Conservation (phyloP, 1,140 invertebrate species). For the Anadara kagoshimensis region DNA sequence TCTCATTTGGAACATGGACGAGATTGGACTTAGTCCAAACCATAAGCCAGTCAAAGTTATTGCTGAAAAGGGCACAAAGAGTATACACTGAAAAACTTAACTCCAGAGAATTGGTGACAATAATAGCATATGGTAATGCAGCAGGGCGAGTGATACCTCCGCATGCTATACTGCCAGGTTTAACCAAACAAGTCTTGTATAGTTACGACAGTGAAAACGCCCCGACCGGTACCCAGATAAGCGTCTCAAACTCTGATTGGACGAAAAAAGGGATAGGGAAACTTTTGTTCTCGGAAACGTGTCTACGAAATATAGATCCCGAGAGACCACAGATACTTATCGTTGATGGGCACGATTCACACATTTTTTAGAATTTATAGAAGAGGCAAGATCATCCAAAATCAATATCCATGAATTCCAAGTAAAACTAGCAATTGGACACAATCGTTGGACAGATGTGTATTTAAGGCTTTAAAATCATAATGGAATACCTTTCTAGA, state of each 20-base stretch:
- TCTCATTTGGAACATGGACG: constrained; percentile 47
- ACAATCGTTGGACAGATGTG: constrained; percentile 23
- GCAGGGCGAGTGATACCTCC: constrained; percentile 13
- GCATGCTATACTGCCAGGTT: constrained; percentile 22
- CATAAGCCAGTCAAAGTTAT: constrained; percentile 41
- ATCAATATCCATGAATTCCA: constrained; percentile 11
- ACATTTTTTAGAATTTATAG: constrained; percentile 23
- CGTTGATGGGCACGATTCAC: constrained; percentile 23
- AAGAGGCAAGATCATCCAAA: constrained; percentile 1
- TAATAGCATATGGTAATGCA: constrained; percentile 21
- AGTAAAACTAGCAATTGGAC: constrained; percentile 31
- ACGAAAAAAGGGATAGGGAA: constrained; percentile 28
- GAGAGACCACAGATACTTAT: constrained; percentile 21
- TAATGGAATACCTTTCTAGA: constrained; percentile 15
- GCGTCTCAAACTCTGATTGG: constrained; percentile 17
- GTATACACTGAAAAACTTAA: constrained; percentile 8
- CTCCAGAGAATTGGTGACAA: constrained; percentile 12
- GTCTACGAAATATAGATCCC: constrained; percentile 16
- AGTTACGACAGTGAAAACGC: constrained; percentile 11
- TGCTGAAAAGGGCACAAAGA: too few species aligned
- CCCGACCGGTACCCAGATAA: neutral
- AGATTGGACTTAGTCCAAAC: constrained; percentile 42
- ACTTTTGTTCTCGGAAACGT: constrained; percentile 34
- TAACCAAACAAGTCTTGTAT: constrained; percentile 18
- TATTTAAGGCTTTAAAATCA: constrained; percentile 33